Percentiles rank a stretch among this genome's conserved stretches.
Conservation (phyloP, 2,888 invertebrate species). For the Scelioninae gen. 1 region DNA sequence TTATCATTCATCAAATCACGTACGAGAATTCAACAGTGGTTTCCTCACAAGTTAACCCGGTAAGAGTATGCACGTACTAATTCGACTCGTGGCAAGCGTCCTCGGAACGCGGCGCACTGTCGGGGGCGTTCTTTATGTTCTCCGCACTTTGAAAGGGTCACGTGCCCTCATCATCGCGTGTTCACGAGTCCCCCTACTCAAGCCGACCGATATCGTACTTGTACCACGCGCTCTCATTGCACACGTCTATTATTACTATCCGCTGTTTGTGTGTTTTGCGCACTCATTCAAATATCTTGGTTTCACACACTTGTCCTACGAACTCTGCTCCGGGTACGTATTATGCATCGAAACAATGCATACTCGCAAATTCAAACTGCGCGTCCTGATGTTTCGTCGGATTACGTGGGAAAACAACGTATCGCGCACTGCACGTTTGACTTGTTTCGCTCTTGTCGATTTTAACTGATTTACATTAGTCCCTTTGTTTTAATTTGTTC, state of each 20-base stretch:
- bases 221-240: conserved; percentile 80
- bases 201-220: conserved; percentile 82
- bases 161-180: conserved; percentile 77
- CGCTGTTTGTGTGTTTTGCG: conserved; percentile 82
- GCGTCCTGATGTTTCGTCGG: conserved; percentile 75
- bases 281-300: conserved; percentile 71
- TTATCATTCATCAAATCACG: not conserved
- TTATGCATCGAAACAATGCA: conserved; percentile 80
- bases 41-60: conserved; percentile 80
- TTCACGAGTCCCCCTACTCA: conserved; percentile 74
- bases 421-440: conserved; percentile 38
- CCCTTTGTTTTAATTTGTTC: conserved; percentile 36
- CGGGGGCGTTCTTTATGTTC: conserved; percentile 82
- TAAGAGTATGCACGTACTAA: conserved; percentile 74
- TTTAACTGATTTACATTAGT: conserved; percentile 32
- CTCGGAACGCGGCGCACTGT: no score
- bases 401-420: conserved; percentile 79
- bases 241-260: conserved; percentile 82
- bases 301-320: conserved; percentile 79
- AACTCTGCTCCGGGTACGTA: conserved; percentile 73
- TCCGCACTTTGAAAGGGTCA: conserved; percentile 80
- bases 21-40: conserved; percentile 44
- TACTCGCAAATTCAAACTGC: conserved; percentile 71
- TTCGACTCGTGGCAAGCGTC: conserved; percentile 62
- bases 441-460: conserved; percentile 49